Evolutionary conservation across 2,888 invertebrate genomes (phyloP), one percentile per base, ranked within the genome.

Genomic region (Acleris sparsana): DNA sequence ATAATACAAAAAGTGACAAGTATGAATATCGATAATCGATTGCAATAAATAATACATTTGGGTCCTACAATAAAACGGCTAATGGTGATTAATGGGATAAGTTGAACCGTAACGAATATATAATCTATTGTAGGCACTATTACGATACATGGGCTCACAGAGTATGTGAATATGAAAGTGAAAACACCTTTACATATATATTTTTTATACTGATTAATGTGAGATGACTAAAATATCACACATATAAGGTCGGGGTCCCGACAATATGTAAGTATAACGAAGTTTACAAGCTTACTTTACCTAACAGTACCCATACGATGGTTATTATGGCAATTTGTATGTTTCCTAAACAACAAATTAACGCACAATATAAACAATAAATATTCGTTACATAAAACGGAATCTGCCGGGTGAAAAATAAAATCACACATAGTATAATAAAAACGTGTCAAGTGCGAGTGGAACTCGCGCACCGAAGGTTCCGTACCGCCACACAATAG

Each of bases 81-180:
- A 66, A 66, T 66, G 57, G 57, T 66, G 66, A 66, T 66, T 57
- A 62, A 66, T 66, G 61, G 44, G 33, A 39, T 57, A 57, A 44
- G 25, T 66, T 57, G 66, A 62, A 46, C 62, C 53, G 51, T 61
- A 33, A 56, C 61, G 52, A 66, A 57, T 46, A 63, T 39, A 62
- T 46, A 49, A 65, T 61, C 49, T 61, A 65, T 61, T 61, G 55
- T n/a, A n/a, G n/a, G n/a, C 7, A 43, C 55, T 56, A 43, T 39
- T 60, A 53, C 55, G 55, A 61, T 65, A 51, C 49, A 18, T 44
- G 9, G 22, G 53, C 20, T 22, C 43, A 20, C 44, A 22, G 39
- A 13, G 20, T 20, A 57, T 44, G 44, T 46, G 16, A 20, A 25
- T 25, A 33, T 25, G 25, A 57, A 57, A 57, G 57, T 57, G 46